These are phyloP conservation scores for Eunapius fragilis DNA, from an alignment of 37 sponge, comb jelly and placozoan genomes.

Conservation along the genomic window DNA sequence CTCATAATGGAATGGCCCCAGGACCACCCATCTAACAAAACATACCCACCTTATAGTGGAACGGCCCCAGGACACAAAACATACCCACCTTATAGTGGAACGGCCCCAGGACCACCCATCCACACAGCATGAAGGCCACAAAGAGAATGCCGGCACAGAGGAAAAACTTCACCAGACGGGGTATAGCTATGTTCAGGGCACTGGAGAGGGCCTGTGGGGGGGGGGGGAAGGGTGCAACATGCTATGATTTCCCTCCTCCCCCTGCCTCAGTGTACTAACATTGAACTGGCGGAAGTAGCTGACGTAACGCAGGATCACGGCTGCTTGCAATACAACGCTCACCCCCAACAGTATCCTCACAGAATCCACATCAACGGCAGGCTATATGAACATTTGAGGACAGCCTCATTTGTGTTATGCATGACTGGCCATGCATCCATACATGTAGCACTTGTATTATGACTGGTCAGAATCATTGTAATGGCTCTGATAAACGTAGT, in stretches of 20 bases:
- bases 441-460: too few relatives aligned
- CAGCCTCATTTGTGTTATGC: too few relatives aligned
- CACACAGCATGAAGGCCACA: slow-evolving; percentile 52
- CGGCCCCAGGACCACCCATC: slow-evolving; percentile 55
- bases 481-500: too few relatives aligned
- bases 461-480: too few relatives aligned
- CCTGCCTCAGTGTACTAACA: slow-evolving; percentile 1
- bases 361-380: neutral
- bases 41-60: too few relatives aligned
- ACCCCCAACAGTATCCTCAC: slow-evolving; percentile 46
- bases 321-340: slow-evolving; percentile 36
- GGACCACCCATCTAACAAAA: too few relatives aligned
- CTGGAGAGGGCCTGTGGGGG: slow-evolving; percentile 42
- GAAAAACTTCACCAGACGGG: slow-evolving; percentile 53
- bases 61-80: slow-evolving; percentile 6
- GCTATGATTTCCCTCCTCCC: too few relatives aligned
- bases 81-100: slow-evolving; percentile 26
- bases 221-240: neutral
- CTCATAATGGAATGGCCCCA: too few relatives aligned
- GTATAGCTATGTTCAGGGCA: slow-evolving; percentile 35
- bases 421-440: too few relatives aligned
- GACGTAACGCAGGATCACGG: slow-evolving; percentile 43
- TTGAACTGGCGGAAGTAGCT: slow-evolving; percentile 61
- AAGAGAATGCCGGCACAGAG: slow-evolving; percentile 51
- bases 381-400: too few relatives aligned